Conservation (phyloP, 2,888 invertebrate species). For the Meandrusa payeni region DNA sequence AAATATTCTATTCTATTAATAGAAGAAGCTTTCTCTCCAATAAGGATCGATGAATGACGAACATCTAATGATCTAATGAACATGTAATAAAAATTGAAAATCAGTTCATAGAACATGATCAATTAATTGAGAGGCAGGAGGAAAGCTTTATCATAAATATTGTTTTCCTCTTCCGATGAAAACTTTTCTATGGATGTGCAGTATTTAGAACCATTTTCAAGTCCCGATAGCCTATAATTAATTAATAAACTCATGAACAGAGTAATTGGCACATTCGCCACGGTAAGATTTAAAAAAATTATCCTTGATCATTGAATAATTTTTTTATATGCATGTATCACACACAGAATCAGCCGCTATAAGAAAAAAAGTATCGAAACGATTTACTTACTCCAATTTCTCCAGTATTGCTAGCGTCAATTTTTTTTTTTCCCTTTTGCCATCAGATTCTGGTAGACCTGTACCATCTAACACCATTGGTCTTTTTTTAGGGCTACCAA, state of each 20-base stretch:
- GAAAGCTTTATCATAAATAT: slow-evolving; percentile 24
- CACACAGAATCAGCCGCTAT: slow-evolving; percentile 7
- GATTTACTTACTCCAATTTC: slow-evolving; percentile 16
- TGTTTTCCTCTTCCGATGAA: slow-evolving; percentile 3
- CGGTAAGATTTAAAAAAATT: not conserved
- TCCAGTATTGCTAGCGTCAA: slow-evolving; percentile 18
- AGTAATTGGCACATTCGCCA: not conserved
- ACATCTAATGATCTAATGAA: slow-evolving; percentile 20
- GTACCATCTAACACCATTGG: too few species aligned
- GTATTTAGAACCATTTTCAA: slow-evolving; percentile 2
- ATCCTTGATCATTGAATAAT: not conserved
- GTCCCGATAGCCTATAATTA: slow-evolving; percentile 6
- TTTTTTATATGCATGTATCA: slow-evolving; percentile 1
- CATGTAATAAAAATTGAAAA: slow-evolving; percentile 23
- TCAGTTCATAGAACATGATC: slow-evolving; percentile 8
- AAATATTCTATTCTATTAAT: too few species aligned
- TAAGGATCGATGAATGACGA: slow-evolving; percentile 18
- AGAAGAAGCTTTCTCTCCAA: slow-evolving; percentile 10
- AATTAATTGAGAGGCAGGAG: slow-evolving; percentile 11
- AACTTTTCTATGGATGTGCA: not conserved
- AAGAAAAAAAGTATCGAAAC: slow-evolving; percentile 13
- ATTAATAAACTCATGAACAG: too few species aligned
- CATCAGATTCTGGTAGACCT: not conserved
- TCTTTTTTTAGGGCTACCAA: too few species aligned
- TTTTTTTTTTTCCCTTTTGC: slow-evolving; percentile 14